phyloP scores from a whole-genome alignment of 2,888 invertebrate genomes.

The Villa cingulata region DNA sequence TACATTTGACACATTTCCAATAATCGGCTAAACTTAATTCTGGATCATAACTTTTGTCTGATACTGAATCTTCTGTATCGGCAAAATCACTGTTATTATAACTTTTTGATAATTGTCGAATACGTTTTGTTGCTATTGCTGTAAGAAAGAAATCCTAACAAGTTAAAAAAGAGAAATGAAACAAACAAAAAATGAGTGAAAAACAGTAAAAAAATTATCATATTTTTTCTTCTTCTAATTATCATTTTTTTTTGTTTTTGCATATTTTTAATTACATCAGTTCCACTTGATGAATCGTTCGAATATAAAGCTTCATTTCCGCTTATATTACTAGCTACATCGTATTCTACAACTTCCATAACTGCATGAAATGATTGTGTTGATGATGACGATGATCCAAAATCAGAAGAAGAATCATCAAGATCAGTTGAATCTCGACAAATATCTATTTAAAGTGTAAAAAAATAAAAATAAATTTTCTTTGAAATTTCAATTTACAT shows the following conservation, averaged over 20 bases:
- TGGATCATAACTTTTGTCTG: conserved; percentile 29
- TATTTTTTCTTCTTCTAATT: too few species aligned
- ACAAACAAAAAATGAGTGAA: too few species aligned
- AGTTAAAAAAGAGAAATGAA: conserved; percentile 2
- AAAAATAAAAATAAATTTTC: conserved; percentile 1
- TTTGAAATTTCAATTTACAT: too few species aligned
- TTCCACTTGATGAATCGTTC: conserved; percentile 40
- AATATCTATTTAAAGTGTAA: conserved; percentile 15
- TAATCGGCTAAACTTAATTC: conserved; percentile 46
- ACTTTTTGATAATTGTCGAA: conserved; percentile 6
- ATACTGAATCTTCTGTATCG: conserved; percentile 19
- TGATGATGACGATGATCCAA: conserved; percentile 38
- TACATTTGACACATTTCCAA: conserved; percentile 52
- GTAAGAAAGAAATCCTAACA: conserved; percentile 17
- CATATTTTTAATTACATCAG: conserved; percentile 39
- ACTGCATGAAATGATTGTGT: conserved; percentile 17
- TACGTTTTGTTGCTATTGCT: conserved; percentile 11
- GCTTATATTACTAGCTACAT: conserved; percentile 38
- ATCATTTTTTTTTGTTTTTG: too few species aligned
- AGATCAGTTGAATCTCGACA: conserved; percentile 40
- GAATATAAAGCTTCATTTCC: conserved; percentile 38
- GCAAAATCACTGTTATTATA: conserved; percentile 21
- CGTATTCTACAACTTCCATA: conserved; percentile 35
- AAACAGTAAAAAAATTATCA: too few species aligned
- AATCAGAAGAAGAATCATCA: conserved; percentile 43